These are phyloP conservation scores for Psilopsiagon aurifrons DNA, from an alignment of 2,113 vertebrate genomes.

Conservation along the genomic window DNA sequence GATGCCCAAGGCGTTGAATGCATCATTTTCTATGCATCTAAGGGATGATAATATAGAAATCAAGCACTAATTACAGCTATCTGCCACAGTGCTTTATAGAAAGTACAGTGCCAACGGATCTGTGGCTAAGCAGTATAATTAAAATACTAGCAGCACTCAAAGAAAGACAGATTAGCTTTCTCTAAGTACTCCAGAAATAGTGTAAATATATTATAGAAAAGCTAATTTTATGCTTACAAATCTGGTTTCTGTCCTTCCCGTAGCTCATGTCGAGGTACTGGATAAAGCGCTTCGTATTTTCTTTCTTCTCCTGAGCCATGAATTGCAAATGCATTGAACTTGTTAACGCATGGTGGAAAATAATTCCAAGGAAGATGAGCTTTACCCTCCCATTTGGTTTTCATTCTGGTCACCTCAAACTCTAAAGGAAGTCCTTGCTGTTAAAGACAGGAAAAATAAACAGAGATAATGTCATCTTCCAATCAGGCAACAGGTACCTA, in stretches of 20 bases:
- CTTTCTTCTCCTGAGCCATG: constrained; percentile 72
- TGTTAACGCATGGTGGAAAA: constrained; percentile 71
- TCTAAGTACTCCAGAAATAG: background rate
- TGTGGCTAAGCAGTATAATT: background rate
- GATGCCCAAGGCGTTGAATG: background rate
- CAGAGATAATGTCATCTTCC: background rate
- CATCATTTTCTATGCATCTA: background rate
- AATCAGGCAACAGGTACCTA: background rate
- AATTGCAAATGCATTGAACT: constrained; percentile 80
- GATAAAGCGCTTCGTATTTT: constrained; percentile 77
- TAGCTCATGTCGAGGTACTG: constrained; percentile 64
- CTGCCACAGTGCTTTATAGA: background rate
- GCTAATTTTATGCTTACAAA: constrained; percentile 73
- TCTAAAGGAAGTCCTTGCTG: constrained; percentile 72
- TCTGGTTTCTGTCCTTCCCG: constrained; percentile 74
- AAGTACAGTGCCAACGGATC: background rate
- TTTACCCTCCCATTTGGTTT: constrained; percentile 72
- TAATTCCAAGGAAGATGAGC: constrained; percentile 77
- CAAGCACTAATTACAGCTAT: background rate
- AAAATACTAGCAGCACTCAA: background rate
- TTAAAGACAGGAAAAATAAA: background rate
- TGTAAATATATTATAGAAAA: background rate
- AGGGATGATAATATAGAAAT: background rate
- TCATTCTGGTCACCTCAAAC: constrained; percentile 61
- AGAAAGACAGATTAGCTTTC: background rate